Percentiles rank a stretch among this genome's conserved stretches.
phyloP scores from a whole-genome alignment of 2,797 vertebrate species.

The Ataeniobius toweri region DNA sequence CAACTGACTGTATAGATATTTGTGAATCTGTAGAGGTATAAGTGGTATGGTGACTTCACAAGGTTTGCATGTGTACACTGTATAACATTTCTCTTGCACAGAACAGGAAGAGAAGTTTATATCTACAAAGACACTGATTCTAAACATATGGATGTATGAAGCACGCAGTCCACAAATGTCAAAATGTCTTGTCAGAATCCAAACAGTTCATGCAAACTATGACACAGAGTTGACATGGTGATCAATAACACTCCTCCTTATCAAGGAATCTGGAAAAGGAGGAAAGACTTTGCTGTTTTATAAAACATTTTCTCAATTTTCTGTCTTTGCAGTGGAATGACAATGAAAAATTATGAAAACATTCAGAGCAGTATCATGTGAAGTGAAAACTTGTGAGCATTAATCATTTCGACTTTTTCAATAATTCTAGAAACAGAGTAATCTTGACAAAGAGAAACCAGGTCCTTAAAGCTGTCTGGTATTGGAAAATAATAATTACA shows the following conservation, averaged over 20 bases:
- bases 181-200: constrained; percentile 62
- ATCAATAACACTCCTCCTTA: constrained; percentile 47
- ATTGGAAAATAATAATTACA: constrained; percentile 15
- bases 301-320: constrained; percentile 21
- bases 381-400: constrained; percentile 38
- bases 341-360: constrained; percentile 26
- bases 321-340: constrained; percentile 8
- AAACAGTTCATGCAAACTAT: constrained; percentile 77
- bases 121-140: constrained; percentile 63
- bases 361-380: constrained; percentile 55
- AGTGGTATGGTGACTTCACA: constrained; percentile 58
- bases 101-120: constrained; percentile 66
- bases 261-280: constrained; percentile 22
- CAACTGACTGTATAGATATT: constrained; percentile 54
- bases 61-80: constrained; percentile 61
- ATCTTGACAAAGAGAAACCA: constrained; percentile 38
- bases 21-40: constrained; percentile 52
- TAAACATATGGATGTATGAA: constrained; percentile 62
- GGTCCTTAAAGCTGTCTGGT: constrained; percentile 10
- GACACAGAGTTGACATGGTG: constrained; percentile 51
- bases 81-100: constrained; percentile 65
- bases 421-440: constrained; percentile 34
- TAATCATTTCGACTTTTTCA: constrained; percentile 33
- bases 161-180: constrained; percentile 57
- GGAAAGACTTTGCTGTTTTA: constrained; percentile 8